Evolutionary conservation across 2,113 vertebrate species (phyloP).

Genomic region (Glaucidium brasilianum): DNA sequence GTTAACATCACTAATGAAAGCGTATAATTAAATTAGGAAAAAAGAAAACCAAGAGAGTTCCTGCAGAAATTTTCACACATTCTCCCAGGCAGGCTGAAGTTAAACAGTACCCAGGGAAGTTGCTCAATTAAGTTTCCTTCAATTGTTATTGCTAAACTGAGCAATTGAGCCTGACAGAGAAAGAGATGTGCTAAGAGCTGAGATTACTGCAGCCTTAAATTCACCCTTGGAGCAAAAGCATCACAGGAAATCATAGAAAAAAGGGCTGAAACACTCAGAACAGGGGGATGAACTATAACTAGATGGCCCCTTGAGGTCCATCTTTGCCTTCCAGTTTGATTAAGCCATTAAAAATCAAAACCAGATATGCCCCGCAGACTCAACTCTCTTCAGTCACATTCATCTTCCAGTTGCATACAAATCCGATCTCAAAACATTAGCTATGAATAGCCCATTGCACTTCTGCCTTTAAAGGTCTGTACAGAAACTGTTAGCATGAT

Average conservation of each 20-base stretch:
- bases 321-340: not conserved
- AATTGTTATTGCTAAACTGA: not conserved
- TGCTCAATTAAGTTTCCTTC: not conserved
- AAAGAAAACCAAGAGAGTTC: not conserved
- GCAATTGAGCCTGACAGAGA: not conserved
- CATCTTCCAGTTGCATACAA: not conserved
- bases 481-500: rapidly evolving
- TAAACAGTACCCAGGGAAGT: not conserved
- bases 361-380: not conserved
- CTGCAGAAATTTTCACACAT: not conserved
- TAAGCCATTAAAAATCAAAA: not conserved
- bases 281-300: not conserved
- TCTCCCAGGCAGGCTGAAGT: not conserved
- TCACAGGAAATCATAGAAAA: not conserved
- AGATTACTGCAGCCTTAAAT: not conserved
- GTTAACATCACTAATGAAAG: not conserved
- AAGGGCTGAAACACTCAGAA: not conserved
- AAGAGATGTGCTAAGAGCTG: not conserved
- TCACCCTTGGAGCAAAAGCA: not conserved
- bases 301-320: not conserved
- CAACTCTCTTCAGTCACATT: not conserved
- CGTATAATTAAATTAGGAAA: not conserved
- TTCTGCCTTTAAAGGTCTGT: not conserved
- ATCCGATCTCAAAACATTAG: not conserved
- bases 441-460: not conserved